Base-by-base conservation (phyloP, 2,888 invertebrate genomes). In the Iphiclides podalirius region DNA sequence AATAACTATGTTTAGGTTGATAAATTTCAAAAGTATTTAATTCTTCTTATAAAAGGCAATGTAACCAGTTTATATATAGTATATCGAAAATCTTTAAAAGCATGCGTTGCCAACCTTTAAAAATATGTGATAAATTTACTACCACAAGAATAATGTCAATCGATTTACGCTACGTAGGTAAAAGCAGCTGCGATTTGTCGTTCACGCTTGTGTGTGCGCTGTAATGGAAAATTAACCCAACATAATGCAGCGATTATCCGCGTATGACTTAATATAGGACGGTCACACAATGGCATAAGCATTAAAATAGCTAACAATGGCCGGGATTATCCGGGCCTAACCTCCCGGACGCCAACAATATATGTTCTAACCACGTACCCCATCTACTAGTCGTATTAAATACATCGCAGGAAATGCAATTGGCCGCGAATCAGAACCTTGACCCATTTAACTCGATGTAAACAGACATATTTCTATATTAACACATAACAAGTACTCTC, bases 171-270 rank as follows among this genome's bases (percentile, higher is more conserved):
- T 13, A 28, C n/a, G n/a, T 14, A 12, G 14, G 12, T 47, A 60
- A 77, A 75, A 76, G 79, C 86, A 83, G 85, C 84, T 86, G 86
- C 75, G 68, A 72, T 72, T 73, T 15, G 39, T 11, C 13, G 23
- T 40, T n/a, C 15, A 28, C 28, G 31, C 6, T 16, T 68, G 52
- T 52, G 55, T 52, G 62, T 63, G 67, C 74, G 78, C 34, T n/a
- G 34, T 49, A 49, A 82, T 79, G 82, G 79, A 81, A 87, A 87
- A 86, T 86, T 85, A 87, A 85, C 81, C 81, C 80, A 61, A 71
- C 67, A 88, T 87, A 87, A 87, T 83, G 72, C 81, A 63, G 69
- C 82, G 87, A 87, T 88, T 87, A 87, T 85, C 85, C 81, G 83
- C 79, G 79, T 86, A 87, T 80, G 80, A 85, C 75, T 87, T 84